Evolutionary conservation across 2,888 invertebrate genomes (phyloP), one percentile per base, ranked within the genome.

Genomic region (Epinotia ramella): DNA sequence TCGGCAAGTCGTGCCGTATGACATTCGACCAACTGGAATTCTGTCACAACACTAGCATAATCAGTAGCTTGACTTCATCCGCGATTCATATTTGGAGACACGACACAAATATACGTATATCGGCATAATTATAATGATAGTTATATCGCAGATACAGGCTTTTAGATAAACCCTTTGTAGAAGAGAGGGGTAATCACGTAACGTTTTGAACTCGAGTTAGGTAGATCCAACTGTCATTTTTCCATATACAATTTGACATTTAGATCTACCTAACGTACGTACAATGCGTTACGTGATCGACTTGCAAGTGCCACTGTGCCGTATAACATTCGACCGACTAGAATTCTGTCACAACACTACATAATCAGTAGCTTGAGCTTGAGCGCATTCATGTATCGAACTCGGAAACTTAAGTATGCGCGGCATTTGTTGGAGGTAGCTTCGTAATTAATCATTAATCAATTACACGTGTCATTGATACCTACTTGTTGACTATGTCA

Each of bases 21-120:
- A 82, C 83, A 83, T 83, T 83, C 80, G 81, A 78, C 79, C 82
- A 84, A 88, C 87, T 86, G 87, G 87, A 86, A 86, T 88, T 85
- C 82, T 85, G 85, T 80, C 83, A 82, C 69, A 69, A 59, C 24
- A 46, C 24, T 46, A 12, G 24, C 46, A 46, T 46, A 59, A 69
- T 46, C 69, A 59, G 69, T 69, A 69, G 11, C 12, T 69, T 46
- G 28, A 69, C 69, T 69, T 20, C 5, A 24, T 69, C 20, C n/a
- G 24, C 46, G 53, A 53, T 53, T 66, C 28, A 66, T 44, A 59
- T 44, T 20, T n/a, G 20, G 13, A 12, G 40, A 9, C 3, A 44
- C 57, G 67, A 9, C 9, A 44, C 57, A 40, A 56, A 44, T n/a
- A 69, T 46, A 24, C 46, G 46, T 3, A 18, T n/a, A 33, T 53